Conservation (phyloP, 2,113 vertebrate species). For the Petaurus breviceps region DNA sequence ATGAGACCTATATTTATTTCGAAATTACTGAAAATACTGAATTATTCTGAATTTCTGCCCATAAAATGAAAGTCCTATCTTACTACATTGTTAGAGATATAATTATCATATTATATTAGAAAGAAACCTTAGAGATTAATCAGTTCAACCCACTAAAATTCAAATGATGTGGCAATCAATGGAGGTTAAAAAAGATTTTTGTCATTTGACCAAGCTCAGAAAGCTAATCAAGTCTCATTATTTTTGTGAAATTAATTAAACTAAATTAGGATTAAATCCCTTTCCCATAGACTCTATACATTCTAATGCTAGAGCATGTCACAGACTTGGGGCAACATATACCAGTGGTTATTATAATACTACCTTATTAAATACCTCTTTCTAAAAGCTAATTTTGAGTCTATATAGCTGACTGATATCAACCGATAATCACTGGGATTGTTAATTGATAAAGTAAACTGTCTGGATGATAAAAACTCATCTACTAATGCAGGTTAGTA, state of each 20-base stretch:
- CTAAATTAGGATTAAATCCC: not conserved
- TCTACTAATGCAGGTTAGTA: not conserved
- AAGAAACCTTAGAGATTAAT: not conserved
- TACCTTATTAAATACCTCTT: not conserved
- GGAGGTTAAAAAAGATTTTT: not conserved
- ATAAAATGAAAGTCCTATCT: not conserved
- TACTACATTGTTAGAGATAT: not conserved
- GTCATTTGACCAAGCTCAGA: not conserved
- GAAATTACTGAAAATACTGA: not conserved
- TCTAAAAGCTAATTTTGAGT: not conserved
- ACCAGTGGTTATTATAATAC: not conserved
- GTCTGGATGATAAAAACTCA: not conserved
- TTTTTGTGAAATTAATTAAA: not conserved
- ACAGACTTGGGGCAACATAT: not conserved
- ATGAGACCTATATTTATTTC: not conserved
- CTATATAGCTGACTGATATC: not conserved
- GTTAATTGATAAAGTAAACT: not conserved
- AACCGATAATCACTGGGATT: not conserved
- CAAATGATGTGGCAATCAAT: not conserved
- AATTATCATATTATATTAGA: rapidly evolving
- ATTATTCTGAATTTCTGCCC: not conserved
- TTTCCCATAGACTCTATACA: not conserved
- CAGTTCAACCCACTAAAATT: not conserved
- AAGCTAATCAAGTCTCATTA: not conserved
- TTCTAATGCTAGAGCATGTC: not conserved